A percentile compares a stretch with the other conserved stretches of the same genome.
These are phyloP conservation scores for Branchinecta lindahli DNA, from an alignment of 1,140 invertebrate genomes.

Conservation along the genomic window DNA sequence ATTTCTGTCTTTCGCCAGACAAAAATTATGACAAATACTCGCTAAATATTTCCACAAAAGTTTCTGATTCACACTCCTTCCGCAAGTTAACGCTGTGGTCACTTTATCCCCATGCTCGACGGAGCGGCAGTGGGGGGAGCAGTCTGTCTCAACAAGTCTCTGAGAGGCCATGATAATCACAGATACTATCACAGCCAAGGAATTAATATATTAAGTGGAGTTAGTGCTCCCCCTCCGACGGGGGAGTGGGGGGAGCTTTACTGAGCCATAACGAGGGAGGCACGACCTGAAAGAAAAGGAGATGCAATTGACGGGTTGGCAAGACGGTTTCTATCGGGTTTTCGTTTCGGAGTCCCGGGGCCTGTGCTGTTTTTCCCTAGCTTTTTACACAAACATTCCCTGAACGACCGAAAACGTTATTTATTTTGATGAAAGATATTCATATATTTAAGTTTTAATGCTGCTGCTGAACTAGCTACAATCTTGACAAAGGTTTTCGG, in stretches of 20 bases:
- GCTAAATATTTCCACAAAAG: slow-evolving; percentile 20
- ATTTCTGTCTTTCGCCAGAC: slow-evolving; percentile 29
- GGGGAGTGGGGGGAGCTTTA: not conserved
- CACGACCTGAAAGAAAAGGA: too few relatives aligned
- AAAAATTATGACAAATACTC: slow-evolving; percentile 20
- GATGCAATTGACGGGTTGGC: too few relatives aligned
- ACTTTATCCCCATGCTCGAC: not conserved
- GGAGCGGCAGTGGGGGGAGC: slow-evolving; percentile 9
- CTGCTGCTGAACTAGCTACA: too few relatives aligned
- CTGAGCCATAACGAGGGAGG: slow-evolving; percentile 12
- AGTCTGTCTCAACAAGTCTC: not conserved
- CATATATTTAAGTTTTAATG: too few relatives aligned
- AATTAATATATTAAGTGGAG: not conserved
- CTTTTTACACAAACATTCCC: too few relatives aligned
- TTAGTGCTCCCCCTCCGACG: not conserved
- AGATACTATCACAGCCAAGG: not conserved
- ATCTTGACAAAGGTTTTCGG: too few relatives aligned
- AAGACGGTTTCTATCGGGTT: too few relatives aligned
- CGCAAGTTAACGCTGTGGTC: slow-evolving; percentile 7
- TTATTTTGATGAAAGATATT: too few relatives aligned
- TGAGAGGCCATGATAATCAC: not conserved
- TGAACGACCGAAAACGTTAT: too few relatives aligned
- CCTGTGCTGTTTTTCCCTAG: too few relatives aligned
- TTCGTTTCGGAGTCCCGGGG: too few relatives aligned
- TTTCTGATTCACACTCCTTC: slow-evolving; percentile 12